A percentile compares a stretch with the other conserved stretches of the same genome.
Conservation (phyloP, 2,888 invertebrate genomes). For the Sarcophaga rosellei region DNA sequence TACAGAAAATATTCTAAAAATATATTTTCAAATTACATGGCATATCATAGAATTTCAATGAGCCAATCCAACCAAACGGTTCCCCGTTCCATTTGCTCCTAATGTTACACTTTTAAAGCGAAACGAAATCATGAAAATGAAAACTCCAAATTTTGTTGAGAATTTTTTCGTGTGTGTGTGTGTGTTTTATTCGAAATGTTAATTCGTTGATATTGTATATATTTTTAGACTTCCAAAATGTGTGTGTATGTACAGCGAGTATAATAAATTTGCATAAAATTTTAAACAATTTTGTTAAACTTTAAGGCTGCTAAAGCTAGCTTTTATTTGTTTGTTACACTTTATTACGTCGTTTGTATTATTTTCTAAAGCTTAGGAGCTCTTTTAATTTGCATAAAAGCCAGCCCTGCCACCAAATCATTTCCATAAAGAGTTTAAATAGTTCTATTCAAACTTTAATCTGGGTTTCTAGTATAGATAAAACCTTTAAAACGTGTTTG, state of each 20-base stretch:
- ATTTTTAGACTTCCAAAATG: neutral
- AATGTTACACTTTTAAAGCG: constrained; percentile 28
- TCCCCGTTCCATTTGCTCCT: neutral
- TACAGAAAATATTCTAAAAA: constrained; percentile 34
- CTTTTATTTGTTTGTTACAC: neutral
- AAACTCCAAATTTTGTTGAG: constrained; percentile 51
- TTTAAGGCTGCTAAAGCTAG: neutral
- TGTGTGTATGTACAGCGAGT: neutral
- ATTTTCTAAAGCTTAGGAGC: neutral
- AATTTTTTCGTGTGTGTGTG: constrained; percentile 27
- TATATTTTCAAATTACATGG: constrained; percentile 31
- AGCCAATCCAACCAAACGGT: constrained; percentile 3
- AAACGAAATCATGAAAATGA: neutral
- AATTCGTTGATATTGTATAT: neutral
- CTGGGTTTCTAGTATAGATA: too few species aligned
- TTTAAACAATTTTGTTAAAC: constrained; percentile 18
- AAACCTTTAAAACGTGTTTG: too few species aligned
- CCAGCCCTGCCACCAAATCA: neutral
- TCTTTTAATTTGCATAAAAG: constrained; percentile 8
- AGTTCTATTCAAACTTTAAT: neutral
- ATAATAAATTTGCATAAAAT: constrained; percentile 44
- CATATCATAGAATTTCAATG: constrained; percentile 52
- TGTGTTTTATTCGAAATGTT: constrained; percentile 14
- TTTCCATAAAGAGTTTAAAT: neutral
- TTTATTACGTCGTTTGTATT: neutral